Conservation (phyloP, 1,140 invertebrate genomes). For the Scylla paramamosain region DNA sequence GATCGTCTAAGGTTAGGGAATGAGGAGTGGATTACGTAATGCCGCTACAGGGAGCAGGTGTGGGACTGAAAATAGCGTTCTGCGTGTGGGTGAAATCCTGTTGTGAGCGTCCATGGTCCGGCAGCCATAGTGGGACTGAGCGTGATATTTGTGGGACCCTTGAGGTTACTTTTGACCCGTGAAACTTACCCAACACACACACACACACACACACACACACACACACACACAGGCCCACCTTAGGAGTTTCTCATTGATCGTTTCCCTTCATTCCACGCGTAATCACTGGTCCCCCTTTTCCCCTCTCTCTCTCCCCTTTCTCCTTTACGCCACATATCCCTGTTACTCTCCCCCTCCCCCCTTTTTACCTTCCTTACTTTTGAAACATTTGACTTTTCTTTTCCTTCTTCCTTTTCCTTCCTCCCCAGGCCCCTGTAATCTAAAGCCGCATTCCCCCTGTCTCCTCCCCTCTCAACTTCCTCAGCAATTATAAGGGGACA, state of each 20-base stretch:
- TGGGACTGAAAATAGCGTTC: too few relatives aligned
- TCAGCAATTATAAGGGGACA: neutral
- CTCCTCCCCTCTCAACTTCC: conserved; percentile 7
- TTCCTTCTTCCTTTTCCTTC: neutral
- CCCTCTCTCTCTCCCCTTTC: neutral
- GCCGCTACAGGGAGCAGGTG: too few relatives aligned
- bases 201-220: too few relatives aligned
- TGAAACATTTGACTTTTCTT: neutral
- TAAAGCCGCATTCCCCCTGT: neutral
- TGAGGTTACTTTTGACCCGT: too few relatives aligned
- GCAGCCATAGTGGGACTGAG: too few relatives aligned
- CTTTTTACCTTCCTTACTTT: neutral
- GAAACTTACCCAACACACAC: too few relatives aligned
- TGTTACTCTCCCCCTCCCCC: neutral
- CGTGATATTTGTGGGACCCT: too few relatives aligned
- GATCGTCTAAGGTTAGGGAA: too few relatives aligned
- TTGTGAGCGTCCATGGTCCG: too few relatives aligned
- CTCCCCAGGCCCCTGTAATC: neutral
- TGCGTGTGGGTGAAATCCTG: too few relatives aligned
- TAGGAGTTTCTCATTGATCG: neutral
- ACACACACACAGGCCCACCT: too few relatives aligned
- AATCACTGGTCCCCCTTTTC: neutral
- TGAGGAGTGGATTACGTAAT: too few relatives aligned
- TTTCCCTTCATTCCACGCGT: neutral
- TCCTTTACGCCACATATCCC: neutral